Evolutionary conservation across 2,888 invertebrate species (phyloP).

Genomic region (Macrostomum cliftonense): DNA sequence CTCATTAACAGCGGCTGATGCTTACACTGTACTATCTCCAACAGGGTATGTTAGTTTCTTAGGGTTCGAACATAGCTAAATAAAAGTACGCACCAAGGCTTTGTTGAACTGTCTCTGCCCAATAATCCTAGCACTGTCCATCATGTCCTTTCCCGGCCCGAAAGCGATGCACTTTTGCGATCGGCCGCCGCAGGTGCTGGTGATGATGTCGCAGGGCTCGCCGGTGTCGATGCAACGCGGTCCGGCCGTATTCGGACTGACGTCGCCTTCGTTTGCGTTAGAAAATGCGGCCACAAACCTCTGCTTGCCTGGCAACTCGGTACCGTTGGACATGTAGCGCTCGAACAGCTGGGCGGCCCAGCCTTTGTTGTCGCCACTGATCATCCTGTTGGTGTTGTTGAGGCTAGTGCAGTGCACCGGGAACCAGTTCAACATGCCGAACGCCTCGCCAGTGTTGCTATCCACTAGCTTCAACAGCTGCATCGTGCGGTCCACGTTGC

Average conservation of each 20-base stretch:
- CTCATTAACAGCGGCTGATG: too few relatives aligned
- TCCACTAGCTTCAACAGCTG: conserved; percentile 55
- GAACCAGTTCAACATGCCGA: conserved; percentile 75
- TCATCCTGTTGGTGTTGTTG: conserved; percentile 72
- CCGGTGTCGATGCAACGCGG: conserved; percentile 61
- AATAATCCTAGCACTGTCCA: conserved; percentile 72
- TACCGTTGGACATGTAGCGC: too few relatives aligned
- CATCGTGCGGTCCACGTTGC: conserved; percentile 63
- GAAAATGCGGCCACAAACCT: conserved; percentile 70
- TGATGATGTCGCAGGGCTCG: conserved; percentile 52
- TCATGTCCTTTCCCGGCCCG: conserved; percentile 74
- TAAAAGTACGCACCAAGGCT: conserved; percentile 44
- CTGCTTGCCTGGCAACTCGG: too few relatives aligned
- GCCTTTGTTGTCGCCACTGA: conserved; percentile 78
- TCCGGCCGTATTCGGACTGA: conserved; percentile 70
- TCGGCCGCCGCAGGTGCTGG: conserved; percentile 49
- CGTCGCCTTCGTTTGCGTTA: conserved; percentile 74
- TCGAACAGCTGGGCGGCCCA: conserved; percentile 48
- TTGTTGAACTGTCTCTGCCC: conserved; percentile 55
- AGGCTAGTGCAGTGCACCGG: conserved; percentile 80
- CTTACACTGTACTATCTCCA: too few relatives aligned
- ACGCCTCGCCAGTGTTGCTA: conserved; percentile 39
- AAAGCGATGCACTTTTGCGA: conserved; percentile 55
- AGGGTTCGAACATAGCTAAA: too few relatives aligned
- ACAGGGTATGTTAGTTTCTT: too few relatives aligned